Percentiles rank a stretch among this genome's conserved stretches.
Evolutionary conservation across 2,888 invertebrate species (phyloP).

Genomic region (Leptarthrus brevirostris): DNA sequence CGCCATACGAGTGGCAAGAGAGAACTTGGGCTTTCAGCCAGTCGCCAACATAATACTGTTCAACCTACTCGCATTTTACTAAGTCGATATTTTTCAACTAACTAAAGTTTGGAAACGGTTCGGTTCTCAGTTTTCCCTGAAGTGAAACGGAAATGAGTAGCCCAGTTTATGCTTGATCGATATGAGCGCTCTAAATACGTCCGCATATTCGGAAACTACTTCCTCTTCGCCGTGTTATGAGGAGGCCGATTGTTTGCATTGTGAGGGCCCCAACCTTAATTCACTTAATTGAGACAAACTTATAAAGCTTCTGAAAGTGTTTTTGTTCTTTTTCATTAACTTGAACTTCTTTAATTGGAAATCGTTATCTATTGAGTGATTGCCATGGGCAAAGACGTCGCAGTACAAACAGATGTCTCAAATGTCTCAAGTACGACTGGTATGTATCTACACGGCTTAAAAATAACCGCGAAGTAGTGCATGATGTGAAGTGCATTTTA

Average conservation of each 20-base stretch:
- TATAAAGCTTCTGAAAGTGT: background rate
- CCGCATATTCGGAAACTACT: constrained; percentile 5
- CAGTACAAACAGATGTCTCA: constrained; percentile 65
- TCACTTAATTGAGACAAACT: background rate
- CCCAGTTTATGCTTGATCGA: constrained; percentile 25
- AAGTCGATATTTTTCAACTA: too few relatives aligned
- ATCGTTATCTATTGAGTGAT: background rate
- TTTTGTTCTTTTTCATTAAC: background rate
- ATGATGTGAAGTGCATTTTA: too few relatives aligned
- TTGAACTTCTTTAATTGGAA: constrained; percentile 26
- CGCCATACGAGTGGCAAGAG: too few relatives aligned
- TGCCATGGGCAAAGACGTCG: constrained; percentile 61
- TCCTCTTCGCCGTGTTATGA: background rate
- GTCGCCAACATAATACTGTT: constrained; percentile 6
- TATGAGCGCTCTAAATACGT: constrained; percentile 13
- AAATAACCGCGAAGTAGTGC: too few relatives aligned
- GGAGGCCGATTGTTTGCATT: too few relatives aligned
- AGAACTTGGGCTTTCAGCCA: constrained; percentile 5
- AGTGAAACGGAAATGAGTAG: constrained; percentile 9
- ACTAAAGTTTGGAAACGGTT: too few relatives aligned
- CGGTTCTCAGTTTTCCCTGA: too few relatives aligned
- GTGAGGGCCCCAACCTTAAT: background rate
- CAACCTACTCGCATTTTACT: too few relatives aligned
- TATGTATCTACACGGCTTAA: too few relatives aligned
- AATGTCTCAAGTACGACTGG: too few relatives aligned